A percentile compares a stretch with the other conserved stretches of the same genome.
Conservation (phyloP, 1,140 invertebrate genomes). For the Caerostris darwini region DNA sequence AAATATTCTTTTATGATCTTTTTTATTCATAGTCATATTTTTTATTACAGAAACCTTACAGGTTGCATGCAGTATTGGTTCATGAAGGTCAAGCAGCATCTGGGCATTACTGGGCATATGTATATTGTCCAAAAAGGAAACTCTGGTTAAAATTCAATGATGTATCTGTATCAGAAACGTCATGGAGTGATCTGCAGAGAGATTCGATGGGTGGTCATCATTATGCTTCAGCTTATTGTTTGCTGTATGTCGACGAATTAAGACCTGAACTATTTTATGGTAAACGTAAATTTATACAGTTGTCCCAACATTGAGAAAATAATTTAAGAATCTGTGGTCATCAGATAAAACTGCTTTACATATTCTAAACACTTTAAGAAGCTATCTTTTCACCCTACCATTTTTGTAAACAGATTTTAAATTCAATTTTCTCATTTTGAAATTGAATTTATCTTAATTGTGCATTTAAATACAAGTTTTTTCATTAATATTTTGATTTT, state of each 20-base stretch:
- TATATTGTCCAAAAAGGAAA: constrained; percentile 80
- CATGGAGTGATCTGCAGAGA: constrained; percentile 83
- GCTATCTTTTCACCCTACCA: too few species aligned
- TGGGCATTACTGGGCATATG: constrained; percentile 84
- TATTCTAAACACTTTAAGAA: too few species aligned
- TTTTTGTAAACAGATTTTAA: too few species aligned
- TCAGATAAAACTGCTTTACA: neutral
- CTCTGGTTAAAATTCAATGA: constrained; percentile 84
- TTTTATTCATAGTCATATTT: neutral
- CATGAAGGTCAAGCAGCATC: constrained; percentile 84
- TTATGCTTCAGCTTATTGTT: constrained; percentile 84
- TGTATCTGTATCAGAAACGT: constrained; percentile 83
- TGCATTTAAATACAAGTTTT: too few species aligned
- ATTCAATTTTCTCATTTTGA: too few species aligned
- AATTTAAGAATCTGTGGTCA: neutral
- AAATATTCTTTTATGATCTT: neutral
- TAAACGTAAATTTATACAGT: constrained; percentile 48
- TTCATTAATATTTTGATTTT: too few species aligned
- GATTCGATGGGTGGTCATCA: constrained; percentile 84
- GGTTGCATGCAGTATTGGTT: constrained; percentile 84
- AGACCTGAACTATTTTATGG: constrained; percentile 79
- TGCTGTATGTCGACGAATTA: constrained; percentile 83
- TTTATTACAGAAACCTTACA: constrained; percentile 80
- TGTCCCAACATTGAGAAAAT: neutral
- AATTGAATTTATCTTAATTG: too few species aligned